These are phyloP conservation scores for Barbus barbus DNA, from an alignment of 2,113 vertebrate genomes.

Conservation along the genomic window DNA sequence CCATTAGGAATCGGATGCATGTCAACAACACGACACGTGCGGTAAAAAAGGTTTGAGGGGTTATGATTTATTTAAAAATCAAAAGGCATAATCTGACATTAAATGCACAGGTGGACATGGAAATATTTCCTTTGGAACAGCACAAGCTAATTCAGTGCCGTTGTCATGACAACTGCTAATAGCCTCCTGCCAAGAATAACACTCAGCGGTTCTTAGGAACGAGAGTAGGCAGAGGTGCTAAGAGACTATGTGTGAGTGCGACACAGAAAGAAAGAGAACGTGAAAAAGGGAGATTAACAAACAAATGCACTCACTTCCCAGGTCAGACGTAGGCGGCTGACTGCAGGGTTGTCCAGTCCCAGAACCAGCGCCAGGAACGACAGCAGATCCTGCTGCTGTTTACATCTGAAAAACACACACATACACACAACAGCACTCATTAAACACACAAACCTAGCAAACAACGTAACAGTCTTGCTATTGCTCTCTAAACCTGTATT, in stretches of 20 bases:
- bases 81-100: not conserved
- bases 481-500: not conserved
- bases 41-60: too few species aligned
- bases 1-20: not conserved
- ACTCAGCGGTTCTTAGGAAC: conserved; percentile 33
- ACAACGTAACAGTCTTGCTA: not conserved
- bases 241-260: not conserved
- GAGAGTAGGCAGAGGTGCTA: conserved; percentile 36
- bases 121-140: conserved; percentile 36
- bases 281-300: not conserved
- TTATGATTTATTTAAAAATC: too few species aligned
- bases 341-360: conserved; percentile 89
- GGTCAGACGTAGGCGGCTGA: conserved; percentile 90
- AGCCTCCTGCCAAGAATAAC: conserved; percentile 42
- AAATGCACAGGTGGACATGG: conserved; percentile 22
- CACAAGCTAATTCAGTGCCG: conserved; percentile 34
- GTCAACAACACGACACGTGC: too few species aligned
- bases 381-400: conserved; percentile 96
- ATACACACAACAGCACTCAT: conserved; percentile 16
- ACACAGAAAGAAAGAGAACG: too few species aligned
- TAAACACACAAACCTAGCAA: not conserved
- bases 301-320: conserved; percentile 86
- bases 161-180: conserved; percentile 56
- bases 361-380: conserved; percentile 93
- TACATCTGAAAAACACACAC: conserved; percentile 79